A percentile compares a stretch with the other conserved stretches of the same genome.
phyloP scores from a whole-genome alignment of 2,113 vertebrate genomes.

The Aythya baeri region DNA sequence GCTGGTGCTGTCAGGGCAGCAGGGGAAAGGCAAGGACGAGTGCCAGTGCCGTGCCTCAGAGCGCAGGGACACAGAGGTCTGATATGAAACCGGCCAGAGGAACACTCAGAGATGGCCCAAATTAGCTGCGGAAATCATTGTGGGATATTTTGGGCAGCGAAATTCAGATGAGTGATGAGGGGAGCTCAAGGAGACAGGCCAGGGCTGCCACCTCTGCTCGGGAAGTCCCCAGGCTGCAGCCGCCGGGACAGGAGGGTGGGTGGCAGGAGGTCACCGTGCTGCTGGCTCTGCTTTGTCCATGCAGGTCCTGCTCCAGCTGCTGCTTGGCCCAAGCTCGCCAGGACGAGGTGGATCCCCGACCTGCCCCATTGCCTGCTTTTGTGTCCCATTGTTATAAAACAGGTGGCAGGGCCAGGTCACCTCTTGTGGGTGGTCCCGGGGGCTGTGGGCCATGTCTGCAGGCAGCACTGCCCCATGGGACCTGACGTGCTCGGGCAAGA shows the following conservation, averaged over 20 bases:
- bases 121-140: not conserved
- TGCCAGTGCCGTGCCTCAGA: not conserved
- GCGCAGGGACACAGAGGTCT: not conserved
- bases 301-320: not conserved
- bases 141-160: slow-evolving; percentile 34
- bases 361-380: not conserved
- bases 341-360: not conserved
- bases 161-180: slow-evolving; percentile 15
- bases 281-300: not conserved
- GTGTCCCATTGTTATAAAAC: not conserved
- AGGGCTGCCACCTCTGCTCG: not conserved
- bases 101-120: not conserved
- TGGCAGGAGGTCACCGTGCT: not conserved
- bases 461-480: not conserved
- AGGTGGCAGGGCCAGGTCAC: not conserved
- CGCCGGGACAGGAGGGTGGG: not conserved
- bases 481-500: not conserved
- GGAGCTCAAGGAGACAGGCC: not conserved
- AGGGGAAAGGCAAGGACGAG: not conserved
- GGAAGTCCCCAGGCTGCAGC: not conserved
- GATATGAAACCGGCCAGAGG: not conserved
- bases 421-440: fast-evolving
- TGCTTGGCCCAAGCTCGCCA: not conserved
- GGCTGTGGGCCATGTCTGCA: too few species aligned
- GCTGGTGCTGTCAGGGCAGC: not conserved